Evolutionary conservation across 2,797 vertebrate species (phyloP).

Genomic region (Pseudotriccus pelzelni): DNA sequence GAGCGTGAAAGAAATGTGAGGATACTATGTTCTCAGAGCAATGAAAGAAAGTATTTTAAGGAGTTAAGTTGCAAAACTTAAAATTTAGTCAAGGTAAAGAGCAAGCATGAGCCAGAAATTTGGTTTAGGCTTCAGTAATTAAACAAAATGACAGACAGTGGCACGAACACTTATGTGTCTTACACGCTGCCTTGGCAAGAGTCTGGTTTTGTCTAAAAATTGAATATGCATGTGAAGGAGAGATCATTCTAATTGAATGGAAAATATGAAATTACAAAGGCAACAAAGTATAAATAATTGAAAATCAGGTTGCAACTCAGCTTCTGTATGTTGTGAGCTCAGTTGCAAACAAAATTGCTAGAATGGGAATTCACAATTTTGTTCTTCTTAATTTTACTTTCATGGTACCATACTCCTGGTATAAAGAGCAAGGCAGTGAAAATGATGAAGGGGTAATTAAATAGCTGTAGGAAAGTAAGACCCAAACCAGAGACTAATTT

Average conservation of each 20-base stretch:
- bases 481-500: conserved; percentile 15
- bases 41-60: not conserved
- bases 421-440: not conserved
- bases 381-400: conserved; percentile 26
- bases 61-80: not conserved
- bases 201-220: not conserved
- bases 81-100: not conserved
- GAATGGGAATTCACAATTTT: conserved; percentile 15
- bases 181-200: not conserved
- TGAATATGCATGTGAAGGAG: conserved; percentile 8
- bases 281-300: conserved; percentile 56
- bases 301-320: conserved; percentile 15
- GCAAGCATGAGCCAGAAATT: not conserved
- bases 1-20: not conserved
- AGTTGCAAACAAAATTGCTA: conserved; percentile 15
- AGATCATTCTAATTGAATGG: conserved; percentile 20
- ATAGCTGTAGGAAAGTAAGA: conserved; percentile 23
- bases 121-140: not conserved
- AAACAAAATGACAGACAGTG: not conserved
- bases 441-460: conserved; percentile 21
- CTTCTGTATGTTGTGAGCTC: conserved; percentile 9
- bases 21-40: not conserved
- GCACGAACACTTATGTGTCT: not conserved
- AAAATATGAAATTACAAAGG: conserved; percentile 46
- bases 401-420: not conserved